Percentiles rank a stretch among this genome's conserved stretches.
phyloP scores from a whole-genome alignment of 2,888 invertebrate genomes.

The Lasius platythorax region DNA sequence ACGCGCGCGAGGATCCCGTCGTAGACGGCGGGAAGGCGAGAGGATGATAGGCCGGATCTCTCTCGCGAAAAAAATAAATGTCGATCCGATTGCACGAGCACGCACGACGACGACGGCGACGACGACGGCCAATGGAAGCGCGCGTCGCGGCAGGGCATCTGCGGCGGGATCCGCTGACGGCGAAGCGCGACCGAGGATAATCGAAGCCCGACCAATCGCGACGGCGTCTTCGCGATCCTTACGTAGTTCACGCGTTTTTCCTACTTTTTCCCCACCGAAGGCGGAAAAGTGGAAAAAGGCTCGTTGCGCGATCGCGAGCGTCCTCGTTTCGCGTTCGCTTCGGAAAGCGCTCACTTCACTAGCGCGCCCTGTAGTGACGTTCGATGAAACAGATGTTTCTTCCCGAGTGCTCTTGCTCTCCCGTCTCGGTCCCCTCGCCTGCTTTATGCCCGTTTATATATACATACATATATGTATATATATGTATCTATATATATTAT shows the following conservation, averaged over 20 bases:
- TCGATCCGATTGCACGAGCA: conserved; percentile 64
- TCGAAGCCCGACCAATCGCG: neutral
- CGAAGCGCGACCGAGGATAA: neutral
- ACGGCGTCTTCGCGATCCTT: neutral
- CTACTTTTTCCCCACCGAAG: neutral
- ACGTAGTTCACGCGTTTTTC: neutral
- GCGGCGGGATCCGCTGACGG: conserved; percentile 30
- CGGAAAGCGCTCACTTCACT: neutral
- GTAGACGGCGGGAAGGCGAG: neutral
- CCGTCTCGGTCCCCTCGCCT: neutral
- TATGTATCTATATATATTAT: no score
- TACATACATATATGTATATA: no score
- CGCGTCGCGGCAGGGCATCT: conserved; percentile 70
- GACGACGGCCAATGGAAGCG: conserved; percentile 61
- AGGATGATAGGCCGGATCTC: conserved; percentile 46
- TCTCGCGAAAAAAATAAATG: conserved; percentile 15
- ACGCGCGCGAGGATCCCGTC: neutral
- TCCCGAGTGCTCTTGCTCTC: neutral
- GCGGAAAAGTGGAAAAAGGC: neutral
- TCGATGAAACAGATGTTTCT: neutral
- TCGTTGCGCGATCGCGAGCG: neutral
- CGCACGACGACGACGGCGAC: conserved; percentile 46
- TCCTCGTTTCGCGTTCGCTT: neutral
- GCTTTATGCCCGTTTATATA: neutral
- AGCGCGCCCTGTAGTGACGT: neutral